Evolutionary conservation across 2,113 vertebrate species (phyloP).

Genomic region (Salvelinus fontinalis): DNA sequence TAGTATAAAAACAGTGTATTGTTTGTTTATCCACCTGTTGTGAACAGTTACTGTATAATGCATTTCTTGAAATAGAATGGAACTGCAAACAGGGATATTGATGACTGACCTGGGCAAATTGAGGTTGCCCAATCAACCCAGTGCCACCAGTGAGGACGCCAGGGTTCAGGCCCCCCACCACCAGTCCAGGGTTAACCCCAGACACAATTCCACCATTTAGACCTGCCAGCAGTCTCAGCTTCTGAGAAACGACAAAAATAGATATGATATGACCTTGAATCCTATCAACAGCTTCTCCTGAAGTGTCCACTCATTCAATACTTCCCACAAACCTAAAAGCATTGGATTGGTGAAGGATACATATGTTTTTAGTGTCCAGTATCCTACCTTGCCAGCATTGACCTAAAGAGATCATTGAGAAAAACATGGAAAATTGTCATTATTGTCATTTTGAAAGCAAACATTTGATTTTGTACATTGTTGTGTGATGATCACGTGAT

Average conservation of each 20-base stretch:
- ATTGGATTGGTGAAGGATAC: too few relatives aligned
- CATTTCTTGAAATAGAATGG: too few relatives aligned
- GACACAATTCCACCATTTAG: constrained; percentile 46
- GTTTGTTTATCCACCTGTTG: too few relatives aligned
- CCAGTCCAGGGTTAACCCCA: constrained; percentile 34
- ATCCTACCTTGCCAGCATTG: constrained; percentile 63
- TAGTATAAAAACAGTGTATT: too few relatives aligned
- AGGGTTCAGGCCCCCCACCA: constrained; percentile 57
- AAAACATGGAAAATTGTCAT: not conserved
- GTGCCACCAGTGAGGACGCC: constrained; percentile 33
- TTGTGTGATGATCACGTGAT: not conserved
- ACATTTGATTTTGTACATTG: not conserved
- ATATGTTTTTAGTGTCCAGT: not conserved
- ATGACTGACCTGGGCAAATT: constrained; percentile 60
- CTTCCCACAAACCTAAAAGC: not conserved
- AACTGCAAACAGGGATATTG: not conserved
- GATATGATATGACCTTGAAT: not conserved
- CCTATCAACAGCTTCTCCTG: not conserved
- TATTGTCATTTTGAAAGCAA: not conserved
- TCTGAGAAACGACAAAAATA: constrained; percentile 38
- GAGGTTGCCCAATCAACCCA: constrained; percentile 50
- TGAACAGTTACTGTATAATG: too few relatives aligned
- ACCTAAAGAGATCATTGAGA: constrained; percentile 49
- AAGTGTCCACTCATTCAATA: too few relatives aligned
- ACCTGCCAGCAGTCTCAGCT: constrained; percentile 46